Evolutionary conservation across 2,888 invertebrate genomes (phyloP), one percentile per base, ranked within the genome.

Genomic region (Drosophila neutralis): DNA sequence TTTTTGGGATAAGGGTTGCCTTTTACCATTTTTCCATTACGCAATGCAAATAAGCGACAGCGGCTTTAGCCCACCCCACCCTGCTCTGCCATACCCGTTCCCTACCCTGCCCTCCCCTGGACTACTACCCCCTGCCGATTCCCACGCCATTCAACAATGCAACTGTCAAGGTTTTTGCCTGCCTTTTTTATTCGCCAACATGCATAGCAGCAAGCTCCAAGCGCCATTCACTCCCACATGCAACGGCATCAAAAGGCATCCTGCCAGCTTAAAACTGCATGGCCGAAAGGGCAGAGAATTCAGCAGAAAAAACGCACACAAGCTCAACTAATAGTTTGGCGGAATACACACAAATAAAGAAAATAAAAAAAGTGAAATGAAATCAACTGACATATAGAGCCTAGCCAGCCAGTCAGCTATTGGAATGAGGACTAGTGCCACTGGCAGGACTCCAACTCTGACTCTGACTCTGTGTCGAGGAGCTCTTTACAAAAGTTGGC

Each of bases 381-480:
- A 90, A 90, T 86, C 87, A 90, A 90, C 89, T 88, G 90, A 86
- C 89, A 90, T 86, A 88, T 86, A 89, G 90, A 83, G 63, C 65
- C 64, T 67, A 68, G 53, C 59, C 59, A 60, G 65, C n/a, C 40
- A 40, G 42, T 3, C 45, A 24, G 24, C 45, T 4, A 53, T 11
- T 31, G 40, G 78, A 33, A 59, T 33, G 56, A 35, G 38, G n/a
- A 31, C 24, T 42, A 42, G 48, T 38, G 64, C 24, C 40, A 48
- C 35, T 40, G 63, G 51, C 63, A 64, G 54, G 35, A 59, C 51
- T 57, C 24, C 18, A 33, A 68, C 48, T 52, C 35, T 27, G 24
- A 31, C 8, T 7, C 33, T 11, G 33, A n/a, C 45, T 11, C 5
- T 49, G 11, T 13, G 36, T 33, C n/a, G 24, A 36, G 31, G 53